Conservation (phyloP, 2,113 vertebrate species). For the Alexandromys fortis region DNA sequence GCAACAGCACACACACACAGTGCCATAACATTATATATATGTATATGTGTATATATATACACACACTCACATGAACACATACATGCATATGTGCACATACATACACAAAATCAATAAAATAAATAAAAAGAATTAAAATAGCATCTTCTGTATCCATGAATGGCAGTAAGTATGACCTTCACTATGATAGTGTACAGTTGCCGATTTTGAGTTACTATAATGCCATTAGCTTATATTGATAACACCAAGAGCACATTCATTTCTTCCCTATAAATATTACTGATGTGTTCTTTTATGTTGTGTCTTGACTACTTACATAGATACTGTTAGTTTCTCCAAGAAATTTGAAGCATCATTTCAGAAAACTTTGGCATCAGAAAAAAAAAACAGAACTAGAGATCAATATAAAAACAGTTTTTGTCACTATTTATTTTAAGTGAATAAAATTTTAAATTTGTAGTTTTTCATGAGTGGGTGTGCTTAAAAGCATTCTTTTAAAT, state of each 20-base stretch:
- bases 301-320: constrained; percentile 13
- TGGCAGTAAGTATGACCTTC: not conserved
- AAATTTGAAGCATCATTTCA: constrained; percentile 24
- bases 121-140: not conserved
- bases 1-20: not conserved
- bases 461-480: not conserved
- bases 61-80: not conserved
- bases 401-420: constrained; percentile 31
- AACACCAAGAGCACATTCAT: not conserved
- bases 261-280: not conserved
- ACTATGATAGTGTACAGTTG: not conserved
- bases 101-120: not conserved
- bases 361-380: constrained; percentile 32
- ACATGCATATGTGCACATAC: not conserved
- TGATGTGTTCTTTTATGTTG: constrained; percentile 13
- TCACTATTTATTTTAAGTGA: not conserved
- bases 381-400: constrained; percentile 4
- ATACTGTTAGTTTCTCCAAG: constrained; percentile 45
- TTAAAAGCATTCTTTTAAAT: not conserved
- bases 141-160: not conserved
- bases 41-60: not conserved
- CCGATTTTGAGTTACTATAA: not conserved
- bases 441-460: constrained; percentile 4
- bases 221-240: constrained; percentile 7
- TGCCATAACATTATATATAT: not conserved